Base-by-base conservation (phyloP, 2,888 invertebrate species). In the Bombyx huttoni region DNA sequence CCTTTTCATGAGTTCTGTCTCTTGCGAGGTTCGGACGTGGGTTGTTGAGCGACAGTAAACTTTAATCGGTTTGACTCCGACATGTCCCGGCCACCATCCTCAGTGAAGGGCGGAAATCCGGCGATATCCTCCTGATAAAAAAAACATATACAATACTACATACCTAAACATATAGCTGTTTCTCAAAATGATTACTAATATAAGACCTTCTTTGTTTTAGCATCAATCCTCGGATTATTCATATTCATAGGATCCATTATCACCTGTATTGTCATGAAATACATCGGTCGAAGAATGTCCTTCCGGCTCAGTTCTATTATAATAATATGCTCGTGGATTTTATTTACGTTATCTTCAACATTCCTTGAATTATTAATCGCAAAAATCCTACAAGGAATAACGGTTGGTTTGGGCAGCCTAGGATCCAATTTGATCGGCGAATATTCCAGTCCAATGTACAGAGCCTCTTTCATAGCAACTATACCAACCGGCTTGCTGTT, bases 401-500 rank as follows among this genome's bases (percentile, higher is more conserved):
- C 82, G 53, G 75, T 81, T 55, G 91, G 91, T 0, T 67, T 91
- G 58, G 67, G 82, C 9, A 75, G 89, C 0, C 56, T 86, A 3
- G 75, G 75, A 1, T 77, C 89, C 0, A 82, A 90, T 7, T 78
- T 89, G 51, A 81, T 89, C 8, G 88, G 88, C 47, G 91, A 91
- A 69, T 89, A 82, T 40, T 79, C 86, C 0, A 86, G 89, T 51
- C 92, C 90, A 0, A 85, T 80, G 51, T 81, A 91, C 48, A 79
- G 93, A 47, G 91, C 92, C 2, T 78, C 89, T 1, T 80, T 92
- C 14, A 74, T 91, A 33, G 86, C 91, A 1, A 79, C 84, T 7
- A 84, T 91, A 8, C 89, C 90, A 0, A 67, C 91, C 0, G 82
- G 89, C 0, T 85, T 91, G 45, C 89, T 91, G 0, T 55, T 80